Evolutionary conservation across 2,888 invertebrate genomes (phyloP).

Genomic region (Spilarctia lutea): DNA sequence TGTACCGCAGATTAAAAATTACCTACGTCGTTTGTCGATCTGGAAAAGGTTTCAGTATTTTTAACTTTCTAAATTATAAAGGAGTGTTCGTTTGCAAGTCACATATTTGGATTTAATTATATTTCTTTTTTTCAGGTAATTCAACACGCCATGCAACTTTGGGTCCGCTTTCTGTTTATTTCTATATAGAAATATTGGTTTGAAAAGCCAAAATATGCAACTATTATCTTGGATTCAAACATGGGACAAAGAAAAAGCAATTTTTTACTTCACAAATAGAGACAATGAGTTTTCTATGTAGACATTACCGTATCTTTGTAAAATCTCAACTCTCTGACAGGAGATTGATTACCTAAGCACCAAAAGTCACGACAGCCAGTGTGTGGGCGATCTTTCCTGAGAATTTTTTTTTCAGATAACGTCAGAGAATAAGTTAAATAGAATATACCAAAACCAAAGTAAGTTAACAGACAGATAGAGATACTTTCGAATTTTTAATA

Average conservation of each 20-base stretch:
- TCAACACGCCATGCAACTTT: too few species aligned
- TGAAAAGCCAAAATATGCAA: background rate
- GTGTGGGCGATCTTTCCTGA: background rate
- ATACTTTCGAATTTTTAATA: background rate
- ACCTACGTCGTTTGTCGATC: background rate
- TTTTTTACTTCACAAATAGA: background rate
- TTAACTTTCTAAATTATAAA: background rate
- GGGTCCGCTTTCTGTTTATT: too few species aligned
- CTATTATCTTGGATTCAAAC: background rate
- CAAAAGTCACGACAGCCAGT: background rate
- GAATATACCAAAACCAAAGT: background rate
- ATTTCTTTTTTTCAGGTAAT: too few species aligned
- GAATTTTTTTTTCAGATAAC: background rate
- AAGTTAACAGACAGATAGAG: background rate
- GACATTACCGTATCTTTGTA: background rate
- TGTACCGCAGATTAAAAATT: constrained; percentile 24
- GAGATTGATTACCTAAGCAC: background rate
- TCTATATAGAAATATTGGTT: too few species aligned
- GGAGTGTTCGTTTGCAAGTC: background rate
- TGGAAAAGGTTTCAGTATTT: background rate
- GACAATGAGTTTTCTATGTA: background rate
- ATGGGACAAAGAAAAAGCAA: background rate
- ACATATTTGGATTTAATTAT: background rate
- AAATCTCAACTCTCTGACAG: background rate
- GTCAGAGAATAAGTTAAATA: background rate